Base-by-base conservation (phyloP, 2,888 invertebrate genomes). In the Phortica okadai region DNA sequence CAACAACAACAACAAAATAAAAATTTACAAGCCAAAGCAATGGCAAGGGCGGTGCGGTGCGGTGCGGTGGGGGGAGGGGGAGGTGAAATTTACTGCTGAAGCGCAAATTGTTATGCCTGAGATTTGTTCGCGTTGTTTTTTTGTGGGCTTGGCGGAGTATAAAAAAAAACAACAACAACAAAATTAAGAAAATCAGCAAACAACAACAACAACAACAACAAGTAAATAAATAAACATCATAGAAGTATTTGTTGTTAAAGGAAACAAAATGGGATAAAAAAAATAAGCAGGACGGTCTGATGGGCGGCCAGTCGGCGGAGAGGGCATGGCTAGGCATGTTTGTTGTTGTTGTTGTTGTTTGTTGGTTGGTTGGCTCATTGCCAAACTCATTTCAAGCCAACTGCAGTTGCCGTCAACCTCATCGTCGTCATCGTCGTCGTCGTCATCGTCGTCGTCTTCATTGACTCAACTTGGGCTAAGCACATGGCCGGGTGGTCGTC, bases 101-200 rank as follows among this genome's bases (percentile, higher is more conserved):
- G 14, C 14, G 50, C 50, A 50, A 14, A 11, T 50, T 50, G 50
- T 11, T 8, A 14, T 8, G 50, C 6, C 50, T 50, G 50, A 50
- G 50, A 50, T 50, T 64, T 64, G 10, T 33, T 25, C 11, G 25
- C 1, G 4, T 21, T 59, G 2, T 6, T 8, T 25, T 64, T 64
- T 64, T n/a, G 64, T 64, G 33, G 64, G 64, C 64, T 64, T 64
- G 64, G 64, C 64, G 10, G 14, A 33, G 33, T 33, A 33, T 2
- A 33, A 33, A 8, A 33, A 5, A 11, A 64, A 14, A 11, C 2
- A 14, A 14, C 50, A 50, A 50, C 10, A 6, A 50, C 14, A 50
- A 50, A 50, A 50, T 50, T 8, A 11, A 50, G 50, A 14, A 50
- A 14, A 50, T 33, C 33, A 33, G 33, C 33, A 33, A 33, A 33